Evolutionary conservation across 2,888 invertebrate genomes (phyloP), one percentile per base, ranked within the genome.

Genomic region (Prosopocoilus inquinatus): DNA sequence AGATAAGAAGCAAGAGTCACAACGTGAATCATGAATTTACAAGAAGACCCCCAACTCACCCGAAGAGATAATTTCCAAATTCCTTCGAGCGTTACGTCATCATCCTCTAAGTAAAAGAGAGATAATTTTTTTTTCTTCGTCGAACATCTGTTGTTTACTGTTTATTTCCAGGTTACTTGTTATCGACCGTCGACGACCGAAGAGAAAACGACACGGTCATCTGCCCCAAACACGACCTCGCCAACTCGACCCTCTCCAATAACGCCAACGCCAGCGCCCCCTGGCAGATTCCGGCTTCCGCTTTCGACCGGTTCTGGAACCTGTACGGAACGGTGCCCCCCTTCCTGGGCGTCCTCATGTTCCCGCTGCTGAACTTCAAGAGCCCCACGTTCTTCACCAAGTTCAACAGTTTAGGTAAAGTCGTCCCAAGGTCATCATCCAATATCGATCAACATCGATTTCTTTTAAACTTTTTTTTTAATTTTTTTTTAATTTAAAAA

Each of bases 381-480:
- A 90, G 91, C 13, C 89, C 94, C 0, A 90, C 92, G 0, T 94
- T 96, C 72, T 96, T 96, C 76, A 93, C 94, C 9, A 94, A 90
- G 75, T 94, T 95, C 70, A 95, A 94, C 76, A 91, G 94, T 50
- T 78, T 94, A 55, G 94, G 94, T 91, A 76, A n/a, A 81, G 82
- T 73, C 20, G 9, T 47, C 12, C 12, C 9, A 5, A 3, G 20
- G 3, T 20, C 20, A n/a, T n/a, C 5, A 7, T 28, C 13, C 12
- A 5, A 38, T 38, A 38, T 38, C 13, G 11, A 12, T 38, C 13
- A 38, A 35, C 35, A 35, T 9, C n/a, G n/a, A 9, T 9, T n/a
- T 9, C 9, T 35, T 35, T 35, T 9, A 35, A 35, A 35, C 9
- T 9, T 35, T n/a, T n/a, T 9, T 35, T 35, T 35, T 35, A 9